Base-by-base conservation (phyloP, 2,888 invertebrate species). In the Ectemnius cavifrons region DNA sequence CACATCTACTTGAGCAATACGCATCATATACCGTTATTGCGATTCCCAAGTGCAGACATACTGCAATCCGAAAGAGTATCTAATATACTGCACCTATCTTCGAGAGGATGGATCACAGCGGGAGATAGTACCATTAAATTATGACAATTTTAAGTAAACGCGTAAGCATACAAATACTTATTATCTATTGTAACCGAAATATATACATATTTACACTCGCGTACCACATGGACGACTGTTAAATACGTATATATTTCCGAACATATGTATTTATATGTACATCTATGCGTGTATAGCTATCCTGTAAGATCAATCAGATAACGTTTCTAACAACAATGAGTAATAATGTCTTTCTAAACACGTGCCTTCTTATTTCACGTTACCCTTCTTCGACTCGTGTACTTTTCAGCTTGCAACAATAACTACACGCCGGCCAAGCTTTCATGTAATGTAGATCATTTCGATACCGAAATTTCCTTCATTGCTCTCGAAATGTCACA, bases 291-390 rank as follows among this genome's bases (percentile, higher is more conserved):
- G 82, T 81, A 84, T 75, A 81, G 75, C 56, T 80, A 79, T 71
- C 63, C 47, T 76, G 59, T 83, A 84, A 84, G 73, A 75, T 69
- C 77, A 70, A 68, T 69, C 75, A 61, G 63, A 75, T 73, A 82
- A 84, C 64, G 75, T 82, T 86, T 84, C 75, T 84, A 79, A 80
- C 49, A 67, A 77, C 61, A 66, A 77, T 83, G 81, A 85, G 61
- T 62, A 77, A 18, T 79, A 80, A 82, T 71, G 75, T 76, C 81
- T 86, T 85, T 84, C 71, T 83, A 85, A 69, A 74, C 56, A 69
- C 37, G 27, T 77, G 60, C 47, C 47, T 46, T 58, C 65, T 60
- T 70, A 64, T 74, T 65, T 70, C 67, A 60, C 61, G 67, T 64
- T 62, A 58, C 69, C 67, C 56, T 70, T 59, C 27, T 28, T 65